Evolutionary conservation across 2,888 invertebrate genomes (phyloP).

Genomic region (Cantharis rufa): DNA sequence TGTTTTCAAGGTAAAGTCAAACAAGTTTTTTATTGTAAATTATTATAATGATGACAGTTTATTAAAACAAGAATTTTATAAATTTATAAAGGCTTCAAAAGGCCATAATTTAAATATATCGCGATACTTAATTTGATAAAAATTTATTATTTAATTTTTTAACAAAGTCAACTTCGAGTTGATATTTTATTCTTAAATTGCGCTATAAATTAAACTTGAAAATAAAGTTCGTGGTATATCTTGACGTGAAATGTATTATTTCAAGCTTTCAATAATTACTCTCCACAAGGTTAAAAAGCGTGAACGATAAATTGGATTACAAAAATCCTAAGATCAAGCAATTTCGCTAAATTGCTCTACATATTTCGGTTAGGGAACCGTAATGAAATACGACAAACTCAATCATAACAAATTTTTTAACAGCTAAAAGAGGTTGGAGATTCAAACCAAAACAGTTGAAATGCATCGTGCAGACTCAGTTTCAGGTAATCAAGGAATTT

Average conservation of each 20-base stretch:
- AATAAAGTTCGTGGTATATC: not conserved
- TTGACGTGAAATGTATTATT: not conserved
- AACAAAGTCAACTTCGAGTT: not conserved
- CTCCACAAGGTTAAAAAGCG: not conserved
- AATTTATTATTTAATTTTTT: not conserved
- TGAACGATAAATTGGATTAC: not conserved
- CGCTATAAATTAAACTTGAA: not conserved
- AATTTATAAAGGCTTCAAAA: not conserved
- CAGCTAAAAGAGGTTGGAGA: not conserved
- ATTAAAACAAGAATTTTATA: not conserved
- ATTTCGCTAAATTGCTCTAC: not conserved
- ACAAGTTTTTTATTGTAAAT: constrained; percentile 4
- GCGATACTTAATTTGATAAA: not conserved
- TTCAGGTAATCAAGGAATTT: not conserved
- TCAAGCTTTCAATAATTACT: not conserved
- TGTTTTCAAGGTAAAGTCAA: constrained; percentile 1
- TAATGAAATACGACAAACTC: not conserved
- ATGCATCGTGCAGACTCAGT: not conserved
- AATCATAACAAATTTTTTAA: not conserved
- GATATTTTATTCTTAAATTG: not conserved
- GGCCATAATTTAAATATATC: not conserved
- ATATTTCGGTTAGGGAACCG: not conserved
- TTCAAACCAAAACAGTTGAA: not conserved
- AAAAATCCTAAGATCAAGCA: not conserved
- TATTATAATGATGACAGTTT: constrained; percentile 1